Evolutionary conservation across 2,797 vertebrate genomes (phyloP).

Genomic region (Coranthus polyacanthus): DNA sequence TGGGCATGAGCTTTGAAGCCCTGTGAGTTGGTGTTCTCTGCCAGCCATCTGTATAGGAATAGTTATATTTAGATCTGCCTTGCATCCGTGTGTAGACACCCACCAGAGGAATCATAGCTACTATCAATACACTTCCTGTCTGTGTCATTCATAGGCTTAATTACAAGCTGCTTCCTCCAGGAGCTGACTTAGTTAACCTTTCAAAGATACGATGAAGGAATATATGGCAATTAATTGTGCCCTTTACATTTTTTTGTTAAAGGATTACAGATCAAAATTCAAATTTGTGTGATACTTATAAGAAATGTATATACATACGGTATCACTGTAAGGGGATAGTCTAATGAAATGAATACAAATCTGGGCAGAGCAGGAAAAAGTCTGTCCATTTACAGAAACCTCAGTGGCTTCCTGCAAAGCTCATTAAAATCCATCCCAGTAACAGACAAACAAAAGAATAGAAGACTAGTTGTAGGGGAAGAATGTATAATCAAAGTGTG

Average conservation of each 20-base stretch:
- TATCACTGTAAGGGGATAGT: not conserved
- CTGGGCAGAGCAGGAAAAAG: not conserved
- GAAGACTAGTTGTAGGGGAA: constrained; percentile 19
- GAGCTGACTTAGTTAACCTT: constrained; percentile 9
- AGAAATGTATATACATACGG: not conserved
- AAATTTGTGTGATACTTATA: not conserved
- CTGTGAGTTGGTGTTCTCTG: constrained; percentile 41
- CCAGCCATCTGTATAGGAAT: constrained; percentile 57
- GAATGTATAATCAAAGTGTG: constrained; percentile 21
- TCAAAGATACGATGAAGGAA: not conserved
- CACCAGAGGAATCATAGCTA: constrained; percentile 43
- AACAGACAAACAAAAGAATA: constrained; percentile 39
- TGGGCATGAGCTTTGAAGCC: constrained; percentile 60
- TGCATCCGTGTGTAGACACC: constrained; percentile 46
- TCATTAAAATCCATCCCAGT: constrained; percentile 45
- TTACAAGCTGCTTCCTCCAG: constrained; percentile 19
- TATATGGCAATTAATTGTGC: not conserved
- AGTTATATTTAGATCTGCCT: constrained; percentile 58
- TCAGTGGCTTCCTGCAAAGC: constrained; percentile 24
- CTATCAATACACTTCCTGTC: constrained; percentile 47
- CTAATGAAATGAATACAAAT: constrained; percentile 5
- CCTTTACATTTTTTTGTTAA: not conserved
- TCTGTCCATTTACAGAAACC: constrained; percentile 11
- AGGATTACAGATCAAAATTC: constrained; percentile 4
- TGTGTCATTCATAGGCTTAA: constrained; percentile 28